Conservation (phyloP, 2,888 invertebrate species). For the Oscheius myriophilus region DNA sequence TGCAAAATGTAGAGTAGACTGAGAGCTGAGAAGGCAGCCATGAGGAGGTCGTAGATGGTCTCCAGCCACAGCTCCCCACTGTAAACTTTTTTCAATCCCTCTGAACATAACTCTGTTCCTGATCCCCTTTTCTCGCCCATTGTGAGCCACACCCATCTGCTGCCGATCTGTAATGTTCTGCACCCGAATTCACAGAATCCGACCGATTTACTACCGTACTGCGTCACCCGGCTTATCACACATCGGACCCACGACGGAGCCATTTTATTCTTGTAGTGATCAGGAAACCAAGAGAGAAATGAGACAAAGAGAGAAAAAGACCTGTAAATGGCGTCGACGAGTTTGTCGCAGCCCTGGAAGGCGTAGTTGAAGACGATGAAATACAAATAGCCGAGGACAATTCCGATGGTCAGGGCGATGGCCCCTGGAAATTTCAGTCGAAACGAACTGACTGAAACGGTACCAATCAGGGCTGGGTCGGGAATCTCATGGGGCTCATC, state of each 20-base stretch:
- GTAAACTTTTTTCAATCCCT: conserved; percentile 9
- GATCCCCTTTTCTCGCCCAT: too few species aligned
- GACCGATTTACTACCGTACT: too few species aligned
- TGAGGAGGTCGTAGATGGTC: conserved; percentile 59
- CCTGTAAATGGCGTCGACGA: conserved; percentile 61
- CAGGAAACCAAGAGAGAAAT: too few species aligned
- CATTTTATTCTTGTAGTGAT: too few species aligned
- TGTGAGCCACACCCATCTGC: too few species aligned
- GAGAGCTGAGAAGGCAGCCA: conserved; percentile 63
- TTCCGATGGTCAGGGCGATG: conserved; percentile 66
- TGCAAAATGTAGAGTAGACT: conserved; percentile 67
- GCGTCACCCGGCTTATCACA: too few species aligned
- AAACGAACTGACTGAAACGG: too few species aligned
- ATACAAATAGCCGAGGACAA: conserved; percentile 67
- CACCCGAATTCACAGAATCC: too few species aligned
- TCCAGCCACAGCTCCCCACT: conserved; percentile 62
- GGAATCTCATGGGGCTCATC: conserved; percentile 66
- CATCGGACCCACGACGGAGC: too few species aligned
- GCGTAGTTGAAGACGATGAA: conserved; percentile 66
- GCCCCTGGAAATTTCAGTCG: conserved; percentile 44
- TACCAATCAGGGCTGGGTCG: conserved; percentile 62
- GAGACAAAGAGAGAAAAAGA: too few species aligned
- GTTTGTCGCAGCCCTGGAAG: conserved; percentile 58
- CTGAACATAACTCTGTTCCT: too few species aligned
- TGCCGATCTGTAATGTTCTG: too few species aligned